phyloP scores from a whole-genome alignment of 92 coral and sea anemone genomes.

The Epizoanthus illoricatus region DNA sequence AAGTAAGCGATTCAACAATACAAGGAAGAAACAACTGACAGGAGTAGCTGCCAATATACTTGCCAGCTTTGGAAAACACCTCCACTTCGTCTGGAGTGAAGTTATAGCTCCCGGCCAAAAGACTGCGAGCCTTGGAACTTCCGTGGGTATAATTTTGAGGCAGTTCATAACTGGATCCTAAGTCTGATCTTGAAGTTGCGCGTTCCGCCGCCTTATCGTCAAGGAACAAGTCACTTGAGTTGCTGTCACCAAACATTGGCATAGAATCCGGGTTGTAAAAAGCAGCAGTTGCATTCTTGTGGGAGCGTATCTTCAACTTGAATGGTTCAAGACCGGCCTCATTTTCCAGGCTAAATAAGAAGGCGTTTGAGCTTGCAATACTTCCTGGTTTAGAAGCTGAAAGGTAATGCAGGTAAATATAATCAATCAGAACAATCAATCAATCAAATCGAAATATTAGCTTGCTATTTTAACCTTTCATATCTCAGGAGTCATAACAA shows the following conservation, averaged over 20 bases:
- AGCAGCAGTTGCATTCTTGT: not conserved
- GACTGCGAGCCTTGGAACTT: not conserved
- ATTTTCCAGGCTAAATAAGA: slow-evolving; percentile 11
- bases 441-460: no score
- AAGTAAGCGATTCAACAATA: no score
- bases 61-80: not conserved
- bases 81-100: slow-evolving; percentile 16
- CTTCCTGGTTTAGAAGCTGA: no score
- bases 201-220: not conserved
- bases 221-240: slow-evolving; percentile 11
- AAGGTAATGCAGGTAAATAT: no score
- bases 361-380: not conserved
- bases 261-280: not conserved
- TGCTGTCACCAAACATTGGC: slow-evolving; percentile 1
- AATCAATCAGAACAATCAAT: no score
- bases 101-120: slow-evolving; percentile 17
- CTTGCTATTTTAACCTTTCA: no score
- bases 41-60: not conserved
- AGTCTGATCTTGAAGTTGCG: slow-evolving; percentile 12
- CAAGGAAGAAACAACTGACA: no score
- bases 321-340: slow-evolving; percentile 10
- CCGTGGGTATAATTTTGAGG: slow-evolving; percentile 8
- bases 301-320: not conserved
- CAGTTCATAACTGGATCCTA: slow-evolving; percentile 1
- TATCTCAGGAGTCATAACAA: no score